These are phyloP conservation scores for Hirudinaria manillensis DNA, from an alignment of 2,888 invertebrate species.

Conservation along the genomic window DNA sequence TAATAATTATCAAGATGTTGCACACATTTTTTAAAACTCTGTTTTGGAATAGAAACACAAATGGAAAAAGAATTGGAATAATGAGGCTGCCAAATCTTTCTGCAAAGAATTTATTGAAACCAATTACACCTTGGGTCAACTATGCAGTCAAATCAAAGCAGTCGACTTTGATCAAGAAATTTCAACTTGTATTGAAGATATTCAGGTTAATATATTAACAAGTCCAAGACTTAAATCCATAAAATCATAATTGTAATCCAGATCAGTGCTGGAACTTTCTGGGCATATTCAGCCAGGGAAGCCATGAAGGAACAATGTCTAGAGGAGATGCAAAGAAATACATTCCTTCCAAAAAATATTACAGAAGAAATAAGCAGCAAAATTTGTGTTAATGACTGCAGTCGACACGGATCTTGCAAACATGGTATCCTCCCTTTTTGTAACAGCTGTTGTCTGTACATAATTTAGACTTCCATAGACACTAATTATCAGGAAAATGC, in stretches of 20 bases:
- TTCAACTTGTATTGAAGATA: conserved; percentile 43
- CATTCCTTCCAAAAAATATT: conserved; percentile 32
- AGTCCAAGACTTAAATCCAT: background rate
- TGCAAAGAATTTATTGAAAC: conserved; percentile 34
- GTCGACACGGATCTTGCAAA: conserved; percentile 32
- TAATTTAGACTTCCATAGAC: no score
- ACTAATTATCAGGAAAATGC: conserved; percentile 35
- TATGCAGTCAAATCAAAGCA: conserved; percentile 38
- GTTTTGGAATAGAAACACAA: conserved; percentile 29
- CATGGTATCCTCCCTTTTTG: conserved; percentile 28
- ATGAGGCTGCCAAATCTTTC: conserved; percentile 27
- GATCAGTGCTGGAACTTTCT: conserved; percentile 37
- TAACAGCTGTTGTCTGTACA: background rate
- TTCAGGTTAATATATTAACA: conserved; percentile 40
- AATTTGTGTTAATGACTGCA: conserved; percentile 38
- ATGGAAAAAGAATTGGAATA: conserved; percentile 36
- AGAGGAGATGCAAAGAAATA: conserved; percentile 38
- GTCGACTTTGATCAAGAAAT: conserved; percentile 43
- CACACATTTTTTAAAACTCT: background rate
- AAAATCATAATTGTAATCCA: conserved; percentile 16
- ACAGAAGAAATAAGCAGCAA: conserved; percentile 28
- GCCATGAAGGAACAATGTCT: conserved; percentile 41
- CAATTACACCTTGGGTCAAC: conserved; percentile 34
- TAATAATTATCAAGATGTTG: background rate
- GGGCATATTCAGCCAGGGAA: conserved; percentile 39